Evolutionary conservation across 2,888 invertebrate species (phyloP).

Genomic region (Labia minor): DNA sequence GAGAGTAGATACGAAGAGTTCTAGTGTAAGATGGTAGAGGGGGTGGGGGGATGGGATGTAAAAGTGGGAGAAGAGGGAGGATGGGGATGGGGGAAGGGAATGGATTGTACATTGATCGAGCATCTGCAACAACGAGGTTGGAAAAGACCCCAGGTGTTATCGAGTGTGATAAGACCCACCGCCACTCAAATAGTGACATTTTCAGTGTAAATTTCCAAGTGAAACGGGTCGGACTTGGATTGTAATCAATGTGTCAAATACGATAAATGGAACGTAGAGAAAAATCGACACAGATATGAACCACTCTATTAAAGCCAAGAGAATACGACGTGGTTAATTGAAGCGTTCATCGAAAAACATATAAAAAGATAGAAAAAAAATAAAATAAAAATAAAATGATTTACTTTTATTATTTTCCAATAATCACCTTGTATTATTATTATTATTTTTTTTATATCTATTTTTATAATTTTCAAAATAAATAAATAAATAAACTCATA

Average conservation of each 20-base stretch:
- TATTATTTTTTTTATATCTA: too few relatives aligned
- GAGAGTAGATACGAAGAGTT: too few relatives aligned
- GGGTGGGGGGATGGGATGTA: background rate
- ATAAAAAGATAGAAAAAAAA: too few relatives aligned
- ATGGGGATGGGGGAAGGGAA: background rate
- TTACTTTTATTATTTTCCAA: too few relatives aligned
- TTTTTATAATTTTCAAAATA: too few relatives aligned
- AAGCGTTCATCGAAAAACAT: too few relatives aligned
- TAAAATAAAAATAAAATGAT: too few relatives aligned
- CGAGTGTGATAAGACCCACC: conserved; percentile 13
- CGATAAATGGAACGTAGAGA: background rate
- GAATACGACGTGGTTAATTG: background rate
- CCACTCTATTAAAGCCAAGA: background rate
- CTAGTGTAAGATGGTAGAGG: background rate
- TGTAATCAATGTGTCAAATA: conserved; percentile 7
- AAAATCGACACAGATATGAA: conserved; percentile 13
- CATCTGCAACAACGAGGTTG: background rate
- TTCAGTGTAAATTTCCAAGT: background rate
- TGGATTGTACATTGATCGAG: background rate
- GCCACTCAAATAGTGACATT: background rate
- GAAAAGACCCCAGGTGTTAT: conserved; percentile 9
- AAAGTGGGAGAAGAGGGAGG: background rate
- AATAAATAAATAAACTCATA: too few relatives aligned
- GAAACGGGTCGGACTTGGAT: background rate
- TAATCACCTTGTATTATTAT: too few relatives aligned